phyloP scores from a whole-genome alignment of 2,113 vertebrate genomes.

The Vanacampus margaritifer region DNA sequence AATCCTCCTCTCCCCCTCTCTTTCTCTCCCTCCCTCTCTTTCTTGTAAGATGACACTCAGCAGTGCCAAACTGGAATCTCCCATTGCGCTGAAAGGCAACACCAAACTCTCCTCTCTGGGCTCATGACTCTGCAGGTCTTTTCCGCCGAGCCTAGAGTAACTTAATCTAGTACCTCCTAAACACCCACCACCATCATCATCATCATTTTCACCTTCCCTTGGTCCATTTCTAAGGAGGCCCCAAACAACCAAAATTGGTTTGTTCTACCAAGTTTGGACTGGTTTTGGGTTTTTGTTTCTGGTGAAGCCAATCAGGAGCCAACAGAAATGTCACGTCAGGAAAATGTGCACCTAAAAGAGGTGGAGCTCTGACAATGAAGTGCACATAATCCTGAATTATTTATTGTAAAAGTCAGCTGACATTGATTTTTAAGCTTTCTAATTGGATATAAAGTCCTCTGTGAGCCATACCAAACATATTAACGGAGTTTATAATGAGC shows the following conservation, averaged over 20 bases:
- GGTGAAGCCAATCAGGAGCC: not conserved
- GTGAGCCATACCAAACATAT: not conserved
- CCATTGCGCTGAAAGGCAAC: slow-evolving; percentile 71
- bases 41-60: slow-evolving; percentile 59
- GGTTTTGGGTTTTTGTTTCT: not conserved
- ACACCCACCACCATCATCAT: not conserved
- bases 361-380: not conserved
- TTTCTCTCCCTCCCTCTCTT: slow-evolving; percentile 13
- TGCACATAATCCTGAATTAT: too few relatives aligned
- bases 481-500: too few relatives aligned
- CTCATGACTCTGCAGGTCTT: slow-evolving; percentile 24
- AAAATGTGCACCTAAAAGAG: not conserved
- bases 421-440: not conserved
- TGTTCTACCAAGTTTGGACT: not conserved
- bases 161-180: not conserved
- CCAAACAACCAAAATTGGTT: not conserved
- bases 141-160: slow-evolving; percentile 9
- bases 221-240: not conserved
- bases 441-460: not conserved
- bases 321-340: not conserved
- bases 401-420: not conserved
- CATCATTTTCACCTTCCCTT: not conserved
- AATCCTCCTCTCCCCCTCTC: not conserved
- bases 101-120: slow-evolving; percentile 41
- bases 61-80: slow-evolving; percentile 65